These are phyloP conservation scores for Penelope pileata DNA, from an alignment of 2,113 vertebrate species.

Conservation along the genomic window DNA sequence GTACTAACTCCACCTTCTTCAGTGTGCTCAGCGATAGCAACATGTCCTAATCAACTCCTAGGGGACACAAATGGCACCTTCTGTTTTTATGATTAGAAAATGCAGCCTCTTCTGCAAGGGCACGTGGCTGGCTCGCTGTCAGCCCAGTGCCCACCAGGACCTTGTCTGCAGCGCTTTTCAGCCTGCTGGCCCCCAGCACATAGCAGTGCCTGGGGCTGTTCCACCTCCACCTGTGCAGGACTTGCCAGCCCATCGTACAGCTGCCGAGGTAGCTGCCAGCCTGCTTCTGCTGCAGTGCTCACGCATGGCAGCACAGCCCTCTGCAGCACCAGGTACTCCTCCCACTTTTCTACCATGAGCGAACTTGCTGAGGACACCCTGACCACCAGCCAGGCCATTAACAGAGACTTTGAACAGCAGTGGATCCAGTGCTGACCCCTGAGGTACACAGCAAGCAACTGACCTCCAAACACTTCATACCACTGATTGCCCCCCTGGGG, in stretches of 20 bases:
- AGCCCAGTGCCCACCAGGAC: background rate
- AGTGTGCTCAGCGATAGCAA: background rate
- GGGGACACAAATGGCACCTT: background rate
- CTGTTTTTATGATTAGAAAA: background rate
- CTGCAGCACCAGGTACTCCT: background rate
- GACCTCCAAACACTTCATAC: background rate
- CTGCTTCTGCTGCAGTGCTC: background rate
- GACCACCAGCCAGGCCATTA: background rate
- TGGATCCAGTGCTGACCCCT: background rate
- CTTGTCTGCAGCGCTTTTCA: background rate
- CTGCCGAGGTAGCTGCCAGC: background rate
- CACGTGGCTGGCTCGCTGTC: background rate
- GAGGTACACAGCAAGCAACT: background rate
- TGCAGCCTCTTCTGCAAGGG: accelerated
- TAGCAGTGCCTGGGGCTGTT: background rate
- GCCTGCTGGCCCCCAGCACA: background rate
- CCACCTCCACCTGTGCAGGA: background rate
- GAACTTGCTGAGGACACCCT: background rate
- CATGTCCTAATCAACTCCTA: background rate
- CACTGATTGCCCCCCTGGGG: background rate
- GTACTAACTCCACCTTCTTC: background rate
- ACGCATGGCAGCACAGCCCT: background rate
- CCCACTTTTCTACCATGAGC: too few relatives aligned
- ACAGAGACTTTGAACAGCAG: background rate
- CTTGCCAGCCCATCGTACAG: background rate